Conservation (phyloP, 2,113 vertebrate species). For the Pygoscelis antarcticus region DNA sequence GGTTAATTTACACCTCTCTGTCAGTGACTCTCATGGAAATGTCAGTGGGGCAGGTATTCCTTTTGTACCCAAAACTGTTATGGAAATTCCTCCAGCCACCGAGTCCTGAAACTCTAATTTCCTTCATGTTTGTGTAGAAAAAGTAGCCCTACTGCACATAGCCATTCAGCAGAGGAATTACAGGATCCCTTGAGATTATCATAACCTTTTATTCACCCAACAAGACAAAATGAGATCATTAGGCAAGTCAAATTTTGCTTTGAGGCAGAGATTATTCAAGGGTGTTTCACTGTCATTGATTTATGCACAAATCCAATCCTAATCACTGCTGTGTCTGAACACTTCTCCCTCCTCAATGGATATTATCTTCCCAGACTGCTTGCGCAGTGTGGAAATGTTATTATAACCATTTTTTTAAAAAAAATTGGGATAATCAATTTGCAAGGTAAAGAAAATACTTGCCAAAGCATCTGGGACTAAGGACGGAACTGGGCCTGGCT, state of each 20-base stretch:
- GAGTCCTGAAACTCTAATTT: neutral
- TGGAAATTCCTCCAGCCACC: neutral
- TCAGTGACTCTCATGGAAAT: neutral
- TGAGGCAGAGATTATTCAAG: constrained; percentile 41
- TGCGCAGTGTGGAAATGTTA: neutral
- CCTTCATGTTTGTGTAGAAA: neutral
- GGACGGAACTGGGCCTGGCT: neutral
- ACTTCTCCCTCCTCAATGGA: neutral
- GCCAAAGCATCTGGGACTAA: neutral
- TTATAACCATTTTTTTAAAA: neutral
- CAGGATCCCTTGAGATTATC: neutral
- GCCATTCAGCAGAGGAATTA: neutral
- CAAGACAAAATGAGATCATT: neutral
- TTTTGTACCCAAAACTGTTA: neutral
- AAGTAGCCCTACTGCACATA: neutral
- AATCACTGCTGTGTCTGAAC: neutral
- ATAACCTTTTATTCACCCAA: constrained; percentile 11
- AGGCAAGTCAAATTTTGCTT: constrained; percentile 39
- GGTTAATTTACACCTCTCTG: neutral
- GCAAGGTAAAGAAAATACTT: neutral
- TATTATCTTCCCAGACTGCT: neutral
- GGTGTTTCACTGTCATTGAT: neutral
- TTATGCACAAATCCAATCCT: neutral
- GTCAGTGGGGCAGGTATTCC: neutral
- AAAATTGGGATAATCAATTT: neutral